Conservation (phyloP, 2,113 vertebrate genomes). For the Rhizomys pruinosus region DNA sequence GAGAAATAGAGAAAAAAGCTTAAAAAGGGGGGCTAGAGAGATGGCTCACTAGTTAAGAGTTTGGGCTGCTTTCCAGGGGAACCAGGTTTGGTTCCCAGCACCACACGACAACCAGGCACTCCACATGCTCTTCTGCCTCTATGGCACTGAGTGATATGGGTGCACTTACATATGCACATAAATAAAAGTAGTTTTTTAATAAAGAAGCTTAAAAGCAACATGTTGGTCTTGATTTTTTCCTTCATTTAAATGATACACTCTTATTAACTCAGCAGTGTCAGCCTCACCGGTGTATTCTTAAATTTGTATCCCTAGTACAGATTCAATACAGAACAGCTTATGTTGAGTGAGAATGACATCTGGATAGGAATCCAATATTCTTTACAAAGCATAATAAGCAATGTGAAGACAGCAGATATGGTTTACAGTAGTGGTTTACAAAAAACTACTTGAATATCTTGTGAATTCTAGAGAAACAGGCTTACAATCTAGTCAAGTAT, state of each 20-base stretch:
- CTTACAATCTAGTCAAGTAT: not conserved
- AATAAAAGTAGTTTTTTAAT: too few relatives aligned
- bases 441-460: not conserved
- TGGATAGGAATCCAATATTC: not conserved
- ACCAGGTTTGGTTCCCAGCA: too few relatives aligned
- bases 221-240: not conserved
- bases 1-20: not conserved
- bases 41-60: too few relatives aligned
- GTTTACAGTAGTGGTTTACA: not conserved
- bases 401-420: not conserved
- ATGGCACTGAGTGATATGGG: too few relatives aligned
- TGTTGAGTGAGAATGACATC: not conserved
- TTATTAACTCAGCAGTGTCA: not conserved
- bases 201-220: constrained; percentile 16
- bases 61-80: too few relatives aligned
- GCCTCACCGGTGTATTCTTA: not conserved
- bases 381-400: not conserved
- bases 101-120: too few relatives aligned
- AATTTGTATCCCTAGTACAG: constrained; percentile 33
- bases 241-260: constrained; percentile 30
- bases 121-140: too few relatives aligned
- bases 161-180: too few relatives aligned
- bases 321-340: not conserved
- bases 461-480: not conserved
- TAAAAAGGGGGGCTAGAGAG: too few relatives aligned